Evolutionary conservation across 2,888 invertebrate species (phyloP).

Genomic region (Lepidocyrtoides sp.): DNA sequence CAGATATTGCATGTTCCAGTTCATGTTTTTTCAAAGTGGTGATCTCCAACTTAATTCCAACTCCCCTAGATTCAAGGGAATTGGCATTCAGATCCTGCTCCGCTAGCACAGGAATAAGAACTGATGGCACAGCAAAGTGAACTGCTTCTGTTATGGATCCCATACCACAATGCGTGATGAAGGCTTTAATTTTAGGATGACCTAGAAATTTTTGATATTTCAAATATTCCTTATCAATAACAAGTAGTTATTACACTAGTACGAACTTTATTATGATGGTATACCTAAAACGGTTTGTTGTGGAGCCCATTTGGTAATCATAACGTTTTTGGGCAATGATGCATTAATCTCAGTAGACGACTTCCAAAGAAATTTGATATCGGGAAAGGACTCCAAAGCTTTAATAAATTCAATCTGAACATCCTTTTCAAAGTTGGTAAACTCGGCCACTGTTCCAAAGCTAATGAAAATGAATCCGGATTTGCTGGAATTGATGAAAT

Average conservation of each 20-base stretch:
- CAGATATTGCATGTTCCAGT: slow-evolving; percentile 76
- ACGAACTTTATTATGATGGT: too few species aligned
- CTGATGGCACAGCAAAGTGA: slow-evolving; percentile 75
- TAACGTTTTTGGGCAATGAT: slow-evolving; percentile 51
- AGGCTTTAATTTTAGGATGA: slow-evolving; percentile 78
- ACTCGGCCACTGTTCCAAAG: slow-evolving; percentile 68
- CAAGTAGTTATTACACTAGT: too few species aligned
- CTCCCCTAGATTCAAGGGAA: slow-evolving; percentile 45
- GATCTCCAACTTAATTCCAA: slow-evolving; percentile 81
- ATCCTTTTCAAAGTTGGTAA: slow-evolving; percentile 47
- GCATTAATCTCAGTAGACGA: background rate
- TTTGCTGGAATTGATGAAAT: slow-evolving; percentile 42
- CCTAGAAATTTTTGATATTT: too few species aligned
- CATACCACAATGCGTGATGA: slow-evolving; percentile 82
- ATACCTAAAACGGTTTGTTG: slow-evolving; percentile 77
- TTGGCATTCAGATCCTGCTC: slow-evolving; percentile 83
- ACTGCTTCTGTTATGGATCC: slow-evolving; percentile 81
- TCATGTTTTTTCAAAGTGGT: slow-evolving; percentile 62
- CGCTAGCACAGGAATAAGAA: slow-evolving; percentile 78
- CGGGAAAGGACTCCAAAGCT: slow-evolving; percentile 1
- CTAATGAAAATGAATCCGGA: slow-evolving; percentile 67
- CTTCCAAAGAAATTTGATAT: slow-evolving; percentile 64
- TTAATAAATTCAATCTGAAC: slow-evolving; percentile 60
- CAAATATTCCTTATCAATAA: too few species aligned
- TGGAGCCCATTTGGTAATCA: slow-evolving; percentile 67